Evolutionary conservation across 2,113 vertebrate genomes (phyloP).

Genomic region (Corvus hawaiiensis): DNA sequence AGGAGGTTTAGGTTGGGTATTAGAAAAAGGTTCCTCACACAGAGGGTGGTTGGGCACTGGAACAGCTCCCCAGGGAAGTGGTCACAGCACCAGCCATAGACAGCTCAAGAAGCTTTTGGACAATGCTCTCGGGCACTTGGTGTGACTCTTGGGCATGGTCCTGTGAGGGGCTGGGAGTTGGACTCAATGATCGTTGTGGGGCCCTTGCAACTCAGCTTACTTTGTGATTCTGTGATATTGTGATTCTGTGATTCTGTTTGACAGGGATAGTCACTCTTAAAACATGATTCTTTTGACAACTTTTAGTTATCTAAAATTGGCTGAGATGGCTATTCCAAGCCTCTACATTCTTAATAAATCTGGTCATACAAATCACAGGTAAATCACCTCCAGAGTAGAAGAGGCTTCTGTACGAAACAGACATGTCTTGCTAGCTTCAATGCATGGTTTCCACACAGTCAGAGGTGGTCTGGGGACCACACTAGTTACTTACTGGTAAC

Average conservation of each 20-base stretch:
- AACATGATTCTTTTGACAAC: background rate
- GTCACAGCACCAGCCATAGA: background rate
- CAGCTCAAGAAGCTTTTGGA: background rate
- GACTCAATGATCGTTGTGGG: background rate
- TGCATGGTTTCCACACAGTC: background rate
- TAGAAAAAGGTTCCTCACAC: background rate
- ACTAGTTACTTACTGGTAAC: background rate
- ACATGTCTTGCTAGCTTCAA: background rate
- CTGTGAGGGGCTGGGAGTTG: background rate
- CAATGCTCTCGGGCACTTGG: accelerated
- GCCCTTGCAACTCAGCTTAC: background rate
- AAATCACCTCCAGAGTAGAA: background rate
- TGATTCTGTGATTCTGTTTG: background rate
- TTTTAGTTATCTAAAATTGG: background rate
- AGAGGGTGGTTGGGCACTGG: background rate
- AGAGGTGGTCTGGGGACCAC: background rate
- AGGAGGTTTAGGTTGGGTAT: background rate
- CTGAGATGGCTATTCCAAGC: background rate
- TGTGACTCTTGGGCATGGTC: background rate
- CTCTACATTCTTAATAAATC: background rate
- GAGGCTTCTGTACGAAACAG: background rate
- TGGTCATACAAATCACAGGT: background rate
- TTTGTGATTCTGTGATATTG: background rate
- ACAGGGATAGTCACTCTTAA: background rate
- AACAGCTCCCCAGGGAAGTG: background rate